A percentile compares a stretch with the other conserved stretches of the same genome.
These are phyloP conservation scores for Spialia ferax DNA, from an alignment of 2,888 invertebrate species.

Conservation along the genomic window DNA sequence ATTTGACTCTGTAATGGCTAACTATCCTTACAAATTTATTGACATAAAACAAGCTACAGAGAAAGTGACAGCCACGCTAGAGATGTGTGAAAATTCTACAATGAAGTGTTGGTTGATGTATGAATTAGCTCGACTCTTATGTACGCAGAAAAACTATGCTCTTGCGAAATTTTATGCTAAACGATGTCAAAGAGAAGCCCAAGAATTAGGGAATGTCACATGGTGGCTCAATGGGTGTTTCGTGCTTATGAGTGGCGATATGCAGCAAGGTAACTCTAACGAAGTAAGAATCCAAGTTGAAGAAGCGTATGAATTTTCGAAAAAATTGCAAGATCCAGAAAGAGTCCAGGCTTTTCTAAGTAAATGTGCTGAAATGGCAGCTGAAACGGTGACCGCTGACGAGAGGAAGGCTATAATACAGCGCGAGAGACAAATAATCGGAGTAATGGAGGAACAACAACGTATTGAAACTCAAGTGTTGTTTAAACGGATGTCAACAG, in stretches of 20 bases:
- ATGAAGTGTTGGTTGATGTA: constrained; percentile 82
- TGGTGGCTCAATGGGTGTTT: constrained; percentile 82
- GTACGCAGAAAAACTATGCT: constrained; percentile 77
- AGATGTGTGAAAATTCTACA: constrained; percentile 79
- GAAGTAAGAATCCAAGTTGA: constrained; percentile 78
- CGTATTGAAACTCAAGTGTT: constrained; percentile 69
- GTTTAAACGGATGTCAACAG: constrained; percentile 76
- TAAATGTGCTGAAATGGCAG: constrained; percentile 74
- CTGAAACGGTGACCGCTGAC: constrained; percentile 66
- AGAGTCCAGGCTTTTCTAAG: constrained; percentile 71
- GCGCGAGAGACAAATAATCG: constrained; percentile 68
- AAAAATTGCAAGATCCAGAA: constrained; percentile 73
- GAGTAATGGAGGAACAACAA: constrained; percentile 67
- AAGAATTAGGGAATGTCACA: constrained; percentile 65
- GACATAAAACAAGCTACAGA: constrained; percentile 73
- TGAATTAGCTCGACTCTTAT: constrained; percentile 72
- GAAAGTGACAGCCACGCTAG: constrained; percentile 65
- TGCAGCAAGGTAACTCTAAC: constrained; percentile 80
- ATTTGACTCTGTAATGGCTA: constrained; percentile 81
- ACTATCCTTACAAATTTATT: constrained; percentile 76
- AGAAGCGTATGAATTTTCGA: constrained; percentile 75
- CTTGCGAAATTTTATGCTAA: constrained; percentile 79
- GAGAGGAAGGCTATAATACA: constrained; percentile 72
- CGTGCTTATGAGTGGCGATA: constrained; percentile 77
- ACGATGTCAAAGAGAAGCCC: constrained; percentile 76